Evolutionary conservation across 2,797 vertebrate species (phyloP).

Genomic region (Anas georgica): DNA sequence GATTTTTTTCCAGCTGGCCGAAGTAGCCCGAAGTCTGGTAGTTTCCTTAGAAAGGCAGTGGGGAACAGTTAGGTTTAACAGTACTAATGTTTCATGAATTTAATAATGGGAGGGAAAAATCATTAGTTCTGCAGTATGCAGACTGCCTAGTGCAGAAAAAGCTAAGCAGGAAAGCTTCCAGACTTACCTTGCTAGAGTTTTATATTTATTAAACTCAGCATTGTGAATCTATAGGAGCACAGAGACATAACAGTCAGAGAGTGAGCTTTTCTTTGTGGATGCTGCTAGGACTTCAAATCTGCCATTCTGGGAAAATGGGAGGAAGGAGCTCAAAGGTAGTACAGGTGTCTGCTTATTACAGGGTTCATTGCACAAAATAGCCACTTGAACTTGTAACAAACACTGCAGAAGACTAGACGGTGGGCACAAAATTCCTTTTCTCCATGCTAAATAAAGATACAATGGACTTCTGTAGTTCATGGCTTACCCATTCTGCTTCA

Average conservation of each 20-base stretch:
- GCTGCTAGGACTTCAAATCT: background rate
- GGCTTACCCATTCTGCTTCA: background rate
- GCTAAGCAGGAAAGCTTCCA: slow-evolving; percentile 9
- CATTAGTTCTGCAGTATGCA: background rate
- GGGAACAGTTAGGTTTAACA: background rate
- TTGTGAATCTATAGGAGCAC: background rate
- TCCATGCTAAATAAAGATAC: background rate
- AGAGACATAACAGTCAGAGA: background rate
- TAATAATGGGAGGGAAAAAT: slow-evolving; percentile 15
- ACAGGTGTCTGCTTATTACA: background rate
- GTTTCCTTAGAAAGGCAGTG: background rate
- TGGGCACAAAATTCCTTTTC: background rate
- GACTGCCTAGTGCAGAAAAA: background rate
- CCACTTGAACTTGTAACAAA: background rate
- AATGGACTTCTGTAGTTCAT: background rate
- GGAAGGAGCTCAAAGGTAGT: background rate
- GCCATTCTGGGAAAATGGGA: background rate
- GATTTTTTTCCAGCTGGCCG: background rate
- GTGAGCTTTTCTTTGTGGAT: background rate
- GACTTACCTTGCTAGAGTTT: background rate
- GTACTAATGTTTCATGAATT: background rate
- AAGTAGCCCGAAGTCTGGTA: background rate
- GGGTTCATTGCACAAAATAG: background rate
- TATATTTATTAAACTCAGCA: background rate
- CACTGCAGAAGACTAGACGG: fast-evolving